Conservation (phyloP, 2,113 vertebrate genomes). For the Perca fluviatilis region DNA sequence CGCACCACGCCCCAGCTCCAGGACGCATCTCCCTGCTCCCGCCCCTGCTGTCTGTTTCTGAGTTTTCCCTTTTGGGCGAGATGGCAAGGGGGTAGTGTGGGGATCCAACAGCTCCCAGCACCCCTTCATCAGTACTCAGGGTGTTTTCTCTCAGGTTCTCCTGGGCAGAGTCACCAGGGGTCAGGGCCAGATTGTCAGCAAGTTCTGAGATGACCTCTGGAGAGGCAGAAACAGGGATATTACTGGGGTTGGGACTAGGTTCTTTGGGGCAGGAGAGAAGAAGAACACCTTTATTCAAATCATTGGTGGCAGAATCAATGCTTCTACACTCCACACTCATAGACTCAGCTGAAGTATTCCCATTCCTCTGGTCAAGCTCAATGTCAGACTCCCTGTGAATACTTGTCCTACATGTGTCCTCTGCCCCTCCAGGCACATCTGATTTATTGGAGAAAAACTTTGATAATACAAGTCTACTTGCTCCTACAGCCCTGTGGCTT, state of each 20-base stretch:
- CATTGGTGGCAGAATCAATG: constrained; percentile 81
- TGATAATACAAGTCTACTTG: constrained; percentile 58
- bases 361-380: constrained; percentile 80
- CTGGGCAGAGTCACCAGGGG: constrained; percentile 79
- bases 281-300: constrained; percentile 86
- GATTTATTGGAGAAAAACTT: constrained; percentile 66
- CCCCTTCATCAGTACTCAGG: constrained; percentile 79
- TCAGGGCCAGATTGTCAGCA: constrained; percentile 79
- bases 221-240: constrained; percentile 83
- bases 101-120: constrained; percentile 70
- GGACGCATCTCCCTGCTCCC: constrained; percentile 54
- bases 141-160: constrained; percentile 86
- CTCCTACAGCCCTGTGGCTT: constrained; percentile 60
- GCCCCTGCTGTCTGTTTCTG: constrained; percentile 71
- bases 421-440: constrained; percentile 52
- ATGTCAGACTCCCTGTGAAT: constrained; percentile 51
- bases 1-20: constrained; percentile 66
- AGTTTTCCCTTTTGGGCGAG: constrained; percentile 88
- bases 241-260: constrained; percentile 80
- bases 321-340: constrained; percentile 41
- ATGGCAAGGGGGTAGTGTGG: constrained; percentile 83
- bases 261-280: constrained; percentile 83
- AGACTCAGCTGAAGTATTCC: constrained; percentile 63
- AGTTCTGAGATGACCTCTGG: constrained; percentile 79
- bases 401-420: constrained; percentile 35